Percentiles rank a stretch among this genome's conserved stretches.
Evolutionary conservation across 2,888 invertebrate species (phyloP).

Genomic region (Drosophila ezoana): DNA sequence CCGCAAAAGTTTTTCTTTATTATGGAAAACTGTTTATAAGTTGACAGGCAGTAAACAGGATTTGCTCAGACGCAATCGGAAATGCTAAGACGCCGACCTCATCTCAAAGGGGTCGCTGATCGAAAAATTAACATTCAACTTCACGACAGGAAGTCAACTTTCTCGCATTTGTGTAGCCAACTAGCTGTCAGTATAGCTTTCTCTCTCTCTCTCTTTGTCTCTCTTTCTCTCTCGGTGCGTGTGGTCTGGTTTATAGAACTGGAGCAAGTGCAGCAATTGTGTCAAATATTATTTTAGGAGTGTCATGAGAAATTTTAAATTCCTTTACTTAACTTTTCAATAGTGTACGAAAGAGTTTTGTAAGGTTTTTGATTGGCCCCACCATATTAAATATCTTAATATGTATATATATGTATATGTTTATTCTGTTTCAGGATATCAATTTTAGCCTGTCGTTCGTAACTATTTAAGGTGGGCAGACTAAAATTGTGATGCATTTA

Average conservation of each 20-base stretch:
- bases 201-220: too few relatives aligned
- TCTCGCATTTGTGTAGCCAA: background rate
- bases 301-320: background rate
- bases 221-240: constrained; percentile 1
- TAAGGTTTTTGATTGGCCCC: too few relatives aligned
- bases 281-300: too few relatives aligned
- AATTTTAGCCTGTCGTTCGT: too few relatives aligned
- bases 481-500: too few relatives aligned
- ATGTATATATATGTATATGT: too few relatives aligned
- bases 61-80: constrained; percentile 70
- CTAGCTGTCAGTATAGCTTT: background rate
- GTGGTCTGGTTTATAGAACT: constrained; percentile 21
- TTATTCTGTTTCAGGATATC: too few relatives aligned
- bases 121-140: constrained; percentile 56
- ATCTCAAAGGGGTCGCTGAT: constrained; percentile 46
- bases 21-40: constrained; percentile 78
- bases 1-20: constrained; percentile 71
- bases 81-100: constrained; percentile 50
- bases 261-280: constrained; percentile 12
- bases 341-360: too few relatives aligned
- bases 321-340: too few relatives aligned
- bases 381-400: too few relatives aligned
- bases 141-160: constrained; percentile 61
- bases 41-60: constrained; percentile 80
- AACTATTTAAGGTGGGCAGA: too few relatives aligned